A percentile compares a stretch with the other conserved stretches of the same genome.
Evolutionary conservation across 2,113 vertebrate genomes (phyloP).

Genomic region (Noturus placidus): DNA sequence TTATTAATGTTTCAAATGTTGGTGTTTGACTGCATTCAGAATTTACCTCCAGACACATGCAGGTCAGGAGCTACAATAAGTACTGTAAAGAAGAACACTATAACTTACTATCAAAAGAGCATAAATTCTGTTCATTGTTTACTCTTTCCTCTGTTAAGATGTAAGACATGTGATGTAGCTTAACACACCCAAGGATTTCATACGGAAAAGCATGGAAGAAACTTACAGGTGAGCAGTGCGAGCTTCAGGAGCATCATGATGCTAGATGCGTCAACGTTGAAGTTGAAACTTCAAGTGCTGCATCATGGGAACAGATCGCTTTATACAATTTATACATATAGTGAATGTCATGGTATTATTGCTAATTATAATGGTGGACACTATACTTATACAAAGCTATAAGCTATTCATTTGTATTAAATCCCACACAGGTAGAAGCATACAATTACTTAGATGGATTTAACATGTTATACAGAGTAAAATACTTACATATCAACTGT

Average conservation of each 20-base stretch:
- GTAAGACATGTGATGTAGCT: background rate
- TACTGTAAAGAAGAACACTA: background rate
- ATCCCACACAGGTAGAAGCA: background rate
- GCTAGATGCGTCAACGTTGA: background rate
- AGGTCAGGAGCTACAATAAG: background rate
- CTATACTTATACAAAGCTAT: background rate
- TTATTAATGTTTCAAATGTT: background rate
- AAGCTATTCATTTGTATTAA: background rate
- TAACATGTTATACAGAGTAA: background rate
- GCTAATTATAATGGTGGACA: background rate
- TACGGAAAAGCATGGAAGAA: background rate
- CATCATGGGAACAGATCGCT: background rate
- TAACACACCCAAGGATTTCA: background rate
- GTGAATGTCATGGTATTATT: background rate
- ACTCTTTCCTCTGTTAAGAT: background rate
- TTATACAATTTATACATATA: background rate
- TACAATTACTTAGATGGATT: background rate
- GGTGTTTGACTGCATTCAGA: background rate
- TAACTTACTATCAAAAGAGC: background rate
- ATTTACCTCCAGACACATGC: background rate
- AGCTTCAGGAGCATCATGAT: background rate
- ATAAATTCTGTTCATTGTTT: background rate
- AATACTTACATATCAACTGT: background rate
- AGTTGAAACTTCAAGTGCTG: background rate
- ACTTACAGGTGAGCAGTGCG: background rate